Base-by-base conservation (phyloP, 2,888 invertebrate species). In the Andrena fulva region DNA sequence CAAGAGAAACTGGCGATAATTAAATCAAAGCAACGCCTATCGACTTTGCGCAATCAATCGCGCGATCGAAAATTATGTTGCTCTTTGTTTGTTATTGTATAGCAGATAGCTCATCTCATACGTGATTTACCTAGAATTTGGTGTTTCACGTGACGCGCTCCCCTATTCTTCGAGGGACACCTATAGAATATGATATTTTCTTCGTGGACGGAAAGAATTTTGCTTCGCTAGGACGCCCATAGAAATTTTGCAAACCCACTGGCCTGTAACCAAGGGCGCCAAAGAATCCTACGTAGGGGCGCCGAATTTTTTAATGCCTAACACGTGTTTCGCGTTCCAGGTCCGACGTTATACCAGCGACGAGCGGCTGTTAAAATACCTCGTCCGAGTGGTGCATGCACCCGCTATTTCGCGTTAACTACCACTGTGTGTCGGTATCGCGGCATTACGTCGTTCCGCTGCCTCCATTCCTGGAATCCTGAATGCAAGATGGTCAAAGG, bases 401-500 rank as follows among this genome's bases (percentile, higher is more conserved):
- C 20, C 54, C 48, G 71, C 71, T 77, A 80, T 86, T 85, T 79
- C 79, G 77, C 73, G 79, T 81, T 76, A 82, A 84, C 72, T 72
- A 52, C 64, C 24, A 63, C 35, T 10, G 59, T 6, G 16, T 42
- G 35, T 1, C 60, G 66, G 63, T 70, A 77, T 81, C 82, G 81
- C 60, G 63, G 82, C 66, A 80, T 85, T 85, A 82, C 73, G 78
- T 80, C 72, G 80, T 72, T 77, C 78, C 64, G 80, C 80, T 87
- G 87, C 78, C 82, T 82, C 80, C 83, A 80, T 87, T 79, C 42
- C 82, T 71, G 59, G 42, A 70, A 86, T 82, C 66, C 78, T 80
- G 81, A 88, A 88, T 79, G 77, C 82, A 87, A 87, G 88, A 83
- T 83, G 86, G 86, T 85, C 86, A 83, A 83, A 86, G 86, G 85